A percentile compares a stretch with the other conserved stretches of the same genome.
These are phyloP conservation scores for Holothuria scabra DNA, from an alignment of 53 echinoderm and acorn worm species.

Conservation along the genomic window DNA sequence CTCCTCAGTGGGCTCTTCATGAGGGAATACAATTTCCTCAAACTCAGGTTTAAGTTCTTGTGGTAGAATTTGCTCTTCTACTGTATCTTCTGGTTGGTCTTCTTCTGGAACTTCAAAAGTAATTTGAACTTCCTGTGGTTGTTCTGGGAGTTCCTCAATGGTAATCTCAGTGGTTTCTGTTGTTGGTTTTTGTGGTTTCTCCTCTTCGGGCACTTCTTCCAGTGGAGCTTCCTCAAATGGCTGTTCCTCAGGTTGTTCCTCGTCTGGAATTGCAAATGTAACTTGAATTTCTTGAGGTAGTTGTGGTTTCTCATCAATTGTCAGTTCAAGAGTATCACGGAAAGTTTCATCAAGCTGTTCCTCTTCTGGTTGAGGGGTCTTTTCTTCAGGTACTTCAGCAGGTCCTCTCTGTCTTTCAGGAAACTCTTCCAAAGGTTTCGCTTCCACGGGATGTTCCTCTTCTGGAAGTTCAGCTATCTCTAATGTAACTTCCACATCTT, in stretches of 20 bases:
- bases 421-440: conserved; percentile 25
- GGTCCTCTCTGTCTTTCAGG: conserved; percentile 41
- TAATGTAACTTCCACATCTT: conserved; percentile 25
- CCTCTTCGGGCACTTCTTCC: conserved; percentile 55
- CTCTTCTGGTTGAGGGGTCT: too few species aligned
- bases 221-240: conserved; percentile 22
- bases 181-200: neutral
- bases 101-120: conserved; percentile 32
- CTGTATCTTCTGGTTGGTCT: conserved; percentile 5
- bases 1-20: conserved; percentile 19
- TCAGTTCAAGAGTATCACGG: too few species aligned
- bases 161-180: conserved; percentile 61
- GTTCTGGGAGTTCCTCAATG: conserved; percentile 52
- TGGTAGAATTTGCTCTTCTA: conserved; percentile 46
- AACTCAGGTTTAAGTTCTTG: conserved; percentile 30
- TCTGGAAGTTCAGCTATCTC: conserved; percentile 42
- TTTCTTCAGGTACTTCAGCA: too few species aligned
- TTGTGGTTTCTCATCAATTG: too few species aligned
- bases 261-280: too few species aligned
- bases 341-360: too few species aligned
- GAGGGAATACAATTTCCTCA: conserved; percentile 49
- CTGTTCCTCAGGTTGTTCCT: conserved; percentile 22
- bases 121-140: conserved; percentile 59
- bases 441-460: conserved; percentile 33
- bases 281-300: too few species aligned